These are phyloP conservation scores for Chloromyia formosa DNA, from an alignment of 2,888 invertebrate species.

Conservation along the genomic window DNA sequence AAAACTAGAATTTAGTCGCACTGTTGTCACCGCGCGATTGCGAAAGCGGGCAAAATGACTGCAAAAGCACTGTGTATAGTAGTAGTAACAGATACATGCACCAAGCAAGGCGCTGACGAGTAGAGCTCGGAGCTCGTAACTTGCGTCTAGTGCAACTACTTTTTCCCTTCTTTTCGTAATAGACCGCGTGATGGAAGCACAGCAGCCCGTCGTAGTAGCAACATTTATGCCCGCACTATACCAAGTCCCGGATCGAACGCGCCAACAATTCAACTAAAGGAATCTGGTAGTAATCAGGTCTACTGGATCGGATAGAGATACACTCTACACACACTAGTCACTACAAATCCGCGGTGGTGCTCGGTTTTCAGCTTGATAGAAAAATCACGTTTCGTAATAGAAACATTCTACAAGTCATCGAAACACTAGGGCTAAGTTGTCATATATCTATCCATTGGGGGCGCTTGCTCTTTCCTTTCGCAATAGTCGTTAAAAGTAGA, in stretches of 20 bases:
- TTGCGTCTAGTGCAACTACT: conserved; percentile 12
- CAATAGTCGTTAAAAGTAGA: background rate
- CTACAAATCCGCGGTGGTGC: background rate
- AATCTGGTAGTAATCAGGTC: conserved; percentile 41
- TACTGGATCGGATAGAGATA: conserved; percentile 14
- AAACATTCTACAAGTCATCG: conserved; percentile 43
- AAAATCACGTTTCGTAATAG: conserved; percentile 40
- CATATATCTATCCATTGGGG: background rate
- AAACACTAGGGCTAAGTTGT: conserved; percentile 30
- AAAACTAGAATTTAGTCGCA: conserved; percentile 22
- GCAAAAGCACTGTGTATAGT: background rate
- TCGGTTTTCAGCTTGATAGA: conserved; percentile 40
- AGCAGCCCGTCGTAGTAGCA: too few relatives aligned
- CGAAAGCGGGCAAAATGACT: background rate
- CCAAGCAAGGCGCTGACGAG: too few relatives aligned
- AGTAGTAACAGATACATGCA: too few relatives aligned
- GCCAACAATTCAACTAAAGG: conserved; percentile 28
- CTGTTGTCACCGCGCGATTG: conserved; percentile 10
- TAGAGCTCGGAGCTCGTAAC: too few relatives aligned
- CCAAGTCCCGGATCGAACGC: conserved; percentile 16
- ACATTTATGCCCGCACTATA: conserved; percentile 25
- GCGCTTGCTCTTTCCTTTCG: too few relatives aligned
- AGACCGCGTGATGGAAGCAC: too few relatives aligned
- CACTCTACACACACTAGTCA: conserved; percentile 5
- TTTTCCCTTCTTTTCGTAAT: too few relatives aligned